phyloP scores from a whole-genome alignment of 2,888 invertebrate genomes.

The Pilophorus perplexus region DNA sequence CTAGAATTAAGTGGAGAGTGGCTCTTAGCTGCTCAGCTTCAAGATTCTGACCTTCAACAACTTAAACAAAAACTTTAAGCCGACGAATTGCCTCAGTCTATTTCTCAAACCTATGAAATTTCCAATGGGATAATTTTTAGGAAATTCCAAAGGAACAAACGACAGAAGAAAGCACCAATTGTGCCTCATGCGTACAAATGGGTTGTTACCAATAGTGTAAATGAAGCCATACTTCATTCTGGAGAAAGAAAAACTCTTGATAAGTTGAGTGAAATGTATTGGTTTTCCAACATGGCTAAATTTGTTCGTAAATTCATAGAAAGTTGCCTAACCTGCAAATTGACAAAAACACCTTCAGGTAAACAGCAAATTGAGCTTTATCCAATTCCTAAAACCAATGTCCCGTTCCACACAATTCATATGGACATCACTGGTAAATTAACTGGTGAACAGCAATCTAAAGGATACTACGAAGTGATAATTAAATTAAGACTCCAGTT shows the following conservation, averaged over 20 bases:
- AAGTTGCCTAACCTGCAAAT: neutral
- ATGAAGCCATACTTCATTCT: conserved; percentile 20
- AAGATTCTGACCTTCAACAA: neutral
- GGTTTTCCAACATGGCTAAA: neutral
- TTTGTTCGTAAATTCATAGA: conserved; percentile 4
- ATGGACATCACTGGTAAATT: conserved; percentile 14
- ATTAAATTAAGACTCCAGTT: conserved; percentile 1
- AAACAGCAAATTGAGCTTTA: neutral
- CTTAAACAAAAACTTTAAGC: conserved; percentile 9
- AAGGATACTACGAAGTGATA: conserved; percentile 1
- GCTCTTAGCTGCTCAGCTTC: neutral
- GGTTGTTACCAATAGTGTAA: neutral
- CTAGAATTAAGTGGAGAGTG: neutral
- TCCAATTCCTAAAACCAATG: neutral
- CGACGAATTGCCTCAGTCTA: neutral
- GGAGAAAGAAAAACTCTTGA: neutral
- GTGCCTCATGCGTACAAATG: conserved; percentile 4
- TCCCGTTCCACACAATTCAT: conserved; percentile 13
- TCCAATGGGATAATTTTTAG: conserved; percentile 10
- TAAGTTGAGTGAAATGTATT: neutral
- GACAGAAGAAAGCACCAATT: neutral
- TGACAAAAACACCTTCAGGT: neutral
- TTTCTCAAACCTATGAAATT: conserved; percentile 16
- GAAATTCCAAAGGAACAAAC: conserved; percentile 9
- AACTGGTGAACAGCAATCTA: neutral